Base-by-base conservation (phyloP, 2,888 invertebrate genomes). In the Didymodactylos carnosus region DNA sequence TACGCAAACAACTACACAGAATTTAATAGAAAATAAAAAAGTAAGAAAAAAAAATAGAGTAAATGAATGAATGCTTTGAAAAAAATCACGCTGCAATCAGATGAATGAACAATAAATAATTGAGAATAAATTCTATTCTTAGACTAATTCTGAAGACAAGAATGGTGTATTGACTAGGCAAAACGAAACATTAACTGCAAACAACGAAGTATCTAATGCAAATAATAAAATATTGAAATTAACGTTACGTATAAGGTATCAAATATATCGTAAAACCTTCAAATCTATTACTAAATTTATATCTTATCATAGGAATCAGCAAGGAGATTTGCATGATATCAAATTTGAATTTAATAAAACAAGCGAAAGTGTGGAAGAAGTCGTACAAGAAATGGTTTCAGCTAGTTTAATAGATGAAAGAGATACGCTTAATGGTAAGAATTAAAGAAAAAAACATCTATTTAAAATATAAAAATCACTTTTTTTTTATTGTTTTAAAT, bases 281-380 rank as follows among this genome's bases (percentile, higher is more conserved):
- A 25, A 70, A 70, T 29, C 40, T 39, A 49, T 40, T 73, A 46
- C 70, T 73, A 14, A 51, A 70, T 49, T 40, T 71, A 49, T 71
- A 72, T n/a, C n/a, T n/a, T n/a, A n/a, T n/a, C n/a, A n/a, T 72
- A 43, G 91, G 79, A 97, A 97, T 85, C 87, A 89, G 62, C 89
- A 89, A 77, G 87, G 90, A 74, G 95, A 97, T 84, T 84, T 98
- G 77, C 95, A 97, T 83, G 97, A 98, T 83, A 98, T 98, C 79
- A 88, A 94, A 78, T 98, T 98, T 84, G 95, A 98, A 84, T 98
- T 91, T 83, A 90, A 91, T 25, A 88, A 89, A 39, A 92, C 92
- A 27, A 90, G 91, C 83, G 86, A 86, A 78, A 85, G 84, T 71
- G 79, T 94, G 0, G 93, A 94, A 83, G 94, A 94, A 43, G 94